These are phyloP conservation scores for Cebidichthys violaceus DNA, from an alignment of 2,113 vertebrate genomes.

Conservation along the genomic window DNA sequence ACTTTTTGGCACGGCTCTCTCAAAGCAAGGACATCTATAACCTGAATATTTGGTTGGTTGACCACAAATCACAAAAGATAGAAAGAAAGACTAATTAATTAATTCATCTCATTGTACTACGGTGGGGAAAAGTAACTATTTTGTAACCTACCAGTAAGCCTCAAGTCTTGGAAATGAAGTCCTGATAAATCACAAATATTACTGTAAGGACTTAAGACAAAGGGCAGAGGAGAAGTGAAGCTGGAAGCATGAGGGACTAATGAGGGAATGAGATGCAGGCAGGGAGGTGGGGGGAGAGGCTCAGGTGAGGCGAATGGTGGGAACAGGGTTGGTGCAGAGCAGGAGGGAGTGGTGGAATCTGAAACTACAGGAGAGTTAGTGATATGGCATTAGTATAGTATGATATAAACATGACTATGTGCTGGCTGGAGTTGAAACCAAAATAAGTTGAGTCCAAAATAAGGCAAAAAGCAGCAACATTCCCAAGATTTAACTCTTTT, in stretches of 20 bases:
- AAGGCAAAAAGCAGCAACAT: background rate
- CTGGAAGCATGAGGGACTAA: too few species aligned
- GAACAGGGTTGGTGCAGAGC: background rate
- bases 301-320: background rate
- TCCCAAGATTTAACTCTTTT: background rate
- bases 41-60: background rate
- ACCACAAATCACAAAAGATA: background rate
- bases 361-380: background rate
- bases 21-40: background rate
- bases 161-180: too few species aligned
- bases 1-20: slow-evolving; percentile 2
- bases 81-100: background rate
- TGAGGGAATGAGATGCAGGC: too few species aligned
- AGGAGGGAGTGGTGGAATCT: background rate
- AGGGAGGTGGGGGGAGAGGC: background rate
- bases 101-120: too few species aligned
- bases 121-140: background rate
- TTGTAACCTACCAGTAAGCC: background rate
- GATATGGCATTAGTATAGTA: background rate
- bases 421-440: background rate
- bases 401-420: background rate
- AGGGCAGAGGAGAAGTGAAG: too few species aligned
- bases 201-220: too few species aligned
- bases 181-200: too few species aligned
- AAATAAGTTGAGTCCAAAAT: background rate